Evolutionary conservation across 2,113 vertebrate genomes (phyloP).

Genomic region (Xyrauchen texanus): DNA sequence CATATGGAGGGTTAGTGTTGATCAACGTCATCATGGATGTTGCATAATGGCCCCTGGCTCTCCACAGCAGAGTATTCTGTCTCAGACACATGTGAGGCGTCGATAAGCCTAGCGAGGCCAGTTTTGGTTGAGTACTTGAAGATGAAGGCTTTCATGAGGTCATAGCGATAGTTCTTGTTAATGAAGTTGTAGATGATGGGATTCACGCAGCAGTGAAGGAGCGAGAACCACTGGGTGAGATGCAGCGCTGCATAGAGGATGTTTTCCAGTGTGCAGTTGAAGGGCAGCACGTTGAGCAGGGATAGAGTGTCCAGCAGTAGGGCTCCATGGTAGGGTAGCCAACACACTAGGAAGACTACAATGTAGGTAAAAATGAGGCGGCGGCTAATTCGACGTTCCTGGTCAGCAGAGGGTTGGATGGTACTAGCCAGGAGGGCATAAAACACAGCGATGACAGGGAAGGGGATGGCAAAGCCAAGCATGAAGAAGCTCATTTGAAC

Average conservation of each 20-base stretch:
- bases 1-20: not conserved
- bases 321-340: conserved; percentile 84
- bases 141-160: conserved; percentile 93
- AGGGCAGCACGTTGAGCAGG: conserved; percentile 78
- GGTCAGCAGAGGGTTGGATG: conserved; percentile 75
- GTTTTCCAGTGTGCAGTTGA: conserved; percentile 85
- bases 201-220: conserved; percentile 89
- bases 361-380: conserved; percentile 85
- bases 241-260: conserved; percentile 82
- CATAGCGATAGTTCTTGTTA: conserved; percentile 84
- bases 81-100: conserved; percentile 81
- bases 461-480: conserved; percentile 85
- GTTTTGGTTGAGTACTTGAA: conserved; percentile 92
- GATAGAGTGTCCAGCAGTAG: conserved; percentile 84
- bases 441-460: conserved; percentile 81
- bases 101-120: conserved; percentile 84
- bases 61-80: conserved; percentile 83
- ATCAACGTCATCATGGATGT: not conserved
- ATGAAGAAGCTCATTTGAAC: conserved; percentile 84
- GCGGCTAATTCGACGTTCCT: conserved; percentile 80
- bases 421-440: conserved; percentile 81
- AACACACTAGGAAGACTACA: conserved; percentile 87
- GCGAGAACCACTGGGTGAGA: conserved; percentile 86
- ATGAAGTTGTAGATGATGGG: conserved; percentile 90
- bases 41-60: conserved; percentile 60